Evolutionary conservation across 2,113 vertebrate species (phyloP).

Genomic region (Hippocampus zosterae): DNA sequence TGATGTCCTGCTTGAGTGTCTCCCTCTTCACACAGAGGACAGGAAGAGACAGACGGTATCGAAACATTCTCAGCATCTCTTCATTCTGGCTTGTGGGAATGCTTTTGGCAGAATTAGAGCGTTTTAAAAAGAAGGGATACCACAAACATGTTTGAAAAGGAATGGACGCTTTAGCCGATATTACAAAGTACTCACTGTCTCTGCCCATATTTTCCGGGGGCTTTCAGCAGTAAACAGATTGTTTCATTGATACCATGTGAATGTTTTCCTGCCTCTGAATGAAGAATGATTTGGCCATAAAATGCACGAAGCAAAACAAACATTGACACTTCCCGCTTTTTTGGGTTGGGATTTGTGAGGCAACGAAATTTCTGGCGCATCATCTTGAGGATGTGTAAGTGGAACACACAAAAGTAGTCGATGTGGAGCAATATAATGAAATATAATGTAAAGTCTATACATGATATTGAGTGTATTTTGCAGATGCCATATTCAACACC

Average conservation of each 20-base stretch:
- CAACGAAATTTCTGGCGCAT: not conserved
- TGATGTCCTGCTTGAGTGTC: conserved; percentile 60
- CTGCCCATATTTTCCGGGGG: conserved; percentile 24
- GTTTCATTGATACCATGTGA: conserved; percentile 24
- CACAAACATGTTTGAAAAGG: conserved; percentile 52
- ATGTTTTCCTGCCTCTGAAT: conserved; percentile 4
- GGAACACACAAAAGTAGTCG: too few species aligned
- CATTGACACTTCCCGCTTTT: not conserved
- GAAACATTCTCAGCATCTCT: conserved; percentile 49
- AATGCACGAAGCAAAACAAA: conserved; percentile 7
- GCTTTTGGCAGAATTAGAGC: conserved; percentile 47
- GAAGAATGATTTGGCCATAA: conserved; percentile 4
- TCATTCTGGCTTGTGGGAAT: conserved; percentile 36
- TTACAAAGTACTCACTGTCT: conserved; percentile 40
- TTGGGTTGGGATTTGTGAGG: not conserved
- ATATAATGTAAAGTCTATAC: too few species aligned
- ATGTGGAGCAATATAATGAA: too few species aligned
- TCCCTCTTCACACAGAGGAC: conserved; percentile 45
- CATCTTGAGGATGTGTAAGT: too few species aligned
- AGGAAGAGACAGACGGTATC: conserved; percentile 58
- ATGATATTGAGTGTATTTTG: too few species aligned
- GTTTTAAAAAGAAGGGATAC: conserved; percentile 34
- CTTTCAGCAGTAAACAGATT: conserved; percentile 39
- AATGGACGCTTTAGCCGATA: conserved; percentile 59
- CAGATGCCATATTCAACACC: too few species aligned